Conservation (phyloP, 1,140 invertebrate genomes). For the Elymnias hypermnestra region DNA sequence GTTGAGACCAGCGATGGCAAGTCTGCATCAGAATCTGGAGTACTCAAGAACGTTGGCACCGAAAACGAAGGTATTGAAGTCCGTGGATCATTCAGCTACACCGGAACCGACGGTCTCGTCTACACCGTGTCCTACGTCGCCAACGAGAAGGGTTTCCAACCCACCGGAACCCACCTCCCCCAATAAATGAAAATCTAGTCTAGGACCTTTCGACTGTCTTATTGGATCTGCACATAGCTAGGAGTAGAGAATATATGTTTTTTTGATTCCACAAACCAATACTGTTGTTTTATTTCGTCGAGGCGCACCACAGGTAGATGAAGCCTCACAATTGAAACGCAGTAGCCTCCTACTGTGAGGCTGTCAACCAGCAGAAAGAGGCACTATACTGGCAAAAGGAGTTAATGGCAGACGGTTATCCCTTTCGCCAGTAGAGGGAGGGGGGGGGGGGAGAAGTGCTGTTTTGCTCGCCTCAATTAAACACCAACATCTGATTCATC, state of each 20-base stretch:
- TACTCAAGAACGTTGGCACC: constrained; percentile 76
- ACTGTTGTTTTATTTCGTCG: too few species aligned
- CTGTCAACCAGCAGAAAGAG: too few species aligned
- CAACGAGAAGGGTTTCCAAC: constrained; percentile 21
- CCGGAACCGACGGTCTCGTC: constrained; percentile 72
- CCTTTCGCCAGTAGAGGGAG: too few species aligned
- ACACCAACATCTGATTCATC: too few species aligned
- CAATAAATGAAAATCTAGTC: constrained; percentile 12
- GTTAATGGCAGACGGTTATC: too few species aligned
- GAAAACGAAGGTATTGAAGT: constrained; percentile 79
- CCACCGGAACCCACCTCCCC: constrained; percentile 10
- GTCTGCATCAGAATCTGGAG: constrained; percentile 67
- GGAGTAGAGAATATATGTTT: constrained; percentile 16
- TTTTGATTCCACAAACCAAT: constrained; percentile 17
- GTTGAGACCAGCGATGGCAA: constrained; percentile 79
- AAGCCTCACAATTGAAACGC: too few species aligned
- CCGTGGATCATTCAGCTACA: constrained; percentile 76
- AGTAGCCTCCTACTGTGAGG: too few species aligned
- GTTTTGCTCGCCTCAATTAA: too few species aligned
- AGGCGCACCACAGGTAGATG: too few species aligned
- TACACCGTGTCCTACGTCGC: constrained; percentile 20
- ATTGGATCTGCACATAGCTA: constrained; percentile 16
- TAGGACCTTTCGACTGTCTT: constrained; percentile 1
- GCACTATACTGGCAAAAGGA: too few species aligned
- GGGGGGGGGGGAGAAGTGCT: too few species aligned